Evolutionary conservation across 2,797 vertebrate genomes (phyloP).

Genomic region (Australoheros facetus): DNA sequence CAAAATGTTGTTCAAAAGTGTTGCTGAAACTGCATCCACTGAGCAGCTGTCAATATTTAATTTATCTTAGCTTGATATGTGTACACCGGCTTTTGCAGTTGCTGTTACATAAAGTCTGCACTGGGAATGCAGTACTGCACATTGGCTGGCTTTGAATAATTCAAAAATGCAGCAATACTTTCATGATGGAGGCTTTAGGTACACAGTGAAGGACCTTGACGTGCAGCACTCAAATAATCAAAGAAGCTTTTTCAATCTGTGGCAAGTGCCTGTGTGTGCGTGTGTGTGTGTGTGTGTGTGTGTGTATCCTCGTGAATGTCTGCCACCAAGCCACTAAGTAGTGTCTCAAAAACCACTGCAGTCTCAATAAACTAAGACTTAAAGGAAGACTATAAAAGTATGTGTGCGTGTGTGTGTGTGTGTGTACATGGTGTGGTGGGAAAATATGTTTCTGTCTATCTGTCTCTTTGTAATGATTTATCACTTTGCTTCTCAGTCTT

Average conservation of each 20-base stretch:
- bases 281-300: not conserved
- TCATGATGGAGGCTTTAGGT: conserved; percentile 60
- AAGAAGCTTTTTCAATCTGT: conserved; percentile 30
- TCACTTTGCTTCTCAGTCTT: conserved; percentile 31
- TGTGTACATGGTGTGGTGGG: not conserved
- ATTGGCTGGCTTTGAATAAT: conserved; percentile 67
- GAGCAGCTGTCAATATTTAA: conserved; percentile 1
- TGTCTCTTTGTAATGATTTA: conserved; percentile 25
- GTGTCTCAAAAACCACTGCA: not conserved
- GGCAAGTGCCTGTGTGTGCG: conserved; percentile 27
- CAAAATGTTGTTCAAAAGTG: not conserved
- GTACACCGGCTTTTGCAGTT: conserved; percentile 12
- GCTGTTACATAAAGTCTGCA: conserved; percentile 58
- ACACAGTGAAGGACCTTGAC: conserved; percentile 51
- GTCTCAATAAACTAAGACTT: conserved; percentile 5
- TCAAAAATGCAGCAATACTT: conserved; percentile 68
- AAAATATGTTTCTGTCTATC: conserved; percentile 22
- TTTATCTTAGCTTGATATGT: conserved; percentile 17
- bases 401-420: not conserved
- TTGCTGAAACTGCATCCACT: not conserved
- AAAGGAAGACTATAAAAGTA: not conserved
- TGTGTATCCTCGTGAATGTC: not conserved
- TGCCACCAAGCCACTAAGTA: not conserved
- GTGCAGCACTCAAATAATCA: conserved; percentile 41
- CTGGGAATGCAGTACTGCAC: conserved; percentile 45